These are phyloP conservation scores for Brachyhypopomus occidentalis DNA, from an alignment of 2,113 vertebrate genomes.

Conservation along the genomic window DNA sequence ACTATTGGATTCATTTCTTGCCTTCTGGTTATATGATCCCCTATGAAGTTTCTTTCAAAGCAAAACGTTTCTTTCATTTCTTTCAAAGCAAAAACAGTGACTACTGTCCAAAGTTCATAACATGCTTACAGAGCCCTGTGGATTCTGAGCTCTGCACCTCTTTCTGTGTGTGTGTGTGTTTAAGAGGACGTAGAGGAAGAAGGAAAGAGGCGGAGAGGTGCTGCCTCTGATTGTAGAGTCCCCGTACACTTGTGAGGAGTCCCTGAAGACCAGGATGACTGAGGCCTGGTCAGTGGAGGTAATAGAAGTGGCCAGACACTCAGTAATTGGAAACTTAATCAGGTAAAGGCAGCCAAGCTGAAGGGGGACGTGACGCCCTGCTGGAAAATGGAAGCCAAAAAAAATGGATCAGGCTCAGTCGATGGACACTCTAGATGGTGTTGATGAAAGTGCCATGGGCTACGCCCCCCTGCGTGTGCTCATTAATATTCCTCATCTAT, in stretches of 20 bases:
- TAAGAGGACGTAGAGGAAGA: not conserved
- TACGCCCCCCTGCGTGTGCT: not conserved
- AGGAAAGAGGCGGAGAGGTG: slow-evolving; percentile 2
- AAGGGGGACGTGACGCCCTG: slow-evolving; percentile 39
- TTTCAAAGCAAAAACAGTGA: not conserved
- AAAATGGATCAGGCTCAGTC: slow-evolving; percentile 31
- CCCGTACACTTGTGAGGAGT: slow-evolving; percentile 6
- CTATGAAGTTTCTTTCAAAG: not conserved
- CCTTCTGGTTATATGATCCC: not conserved
- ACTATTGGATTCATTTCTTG: not conserved
- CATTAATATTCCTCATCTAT: slow-evolving; percentile 29
- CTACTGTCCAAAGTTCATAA: not conserved
- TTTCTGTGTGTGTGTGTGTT: not conserved
- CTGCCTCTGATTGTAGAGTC: slow-evolving; percentile 7
- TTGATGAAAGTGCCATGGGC: not conserved
- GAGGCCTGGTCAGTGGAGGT: slow-evolving; percentile 29
- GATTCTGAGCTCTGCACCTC: not conserved
- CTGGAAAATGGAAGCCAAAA: slow-evolving; percentile 35
- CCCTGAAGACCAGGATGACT: slow-evolving; percentile 27
- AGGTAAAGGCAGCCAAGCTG: slow-evolving; percentile 44
- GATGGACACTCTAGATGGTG: slow-evolving; percentile 43
- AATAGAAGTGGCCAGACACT: slow-evolving; percentile 37
- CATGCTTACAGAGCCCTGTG: not conserved
- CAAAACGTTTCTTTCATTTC: not conserved
- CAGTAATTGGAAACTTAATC: slow-evolving; percentile 60